A percentile compares a stretch with the other conserved stretches of the same genome.
These are phyloP conservation scores for Selene dorsalis DNA, from an alignment of 2,797 vertebrate genomes.

Conservation along the genomic window DNA sequence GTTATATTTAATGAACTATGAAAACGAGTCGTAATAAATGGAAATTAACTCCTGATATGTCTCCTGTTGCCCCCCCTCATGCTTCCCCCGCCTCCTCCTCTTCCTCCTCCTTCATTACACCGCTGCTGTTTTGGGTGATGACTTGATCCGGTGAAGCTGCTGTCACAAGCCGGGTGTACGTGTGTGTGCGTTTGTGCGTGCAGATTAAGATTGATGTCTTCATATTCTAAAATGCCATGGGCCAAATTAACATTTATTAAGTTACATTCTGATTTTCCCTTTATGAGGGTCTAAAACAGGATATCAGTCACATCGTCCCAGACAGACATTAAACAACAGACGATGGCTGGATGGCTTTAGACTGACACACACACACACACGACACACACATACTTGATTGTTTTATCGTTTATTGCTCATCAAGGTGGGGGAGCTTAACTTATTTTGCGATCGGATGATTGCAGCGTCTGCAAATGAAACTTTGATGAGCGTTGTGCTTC, in stretches of 20 bases:
- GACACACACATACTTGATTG: conserved; percentile 26
- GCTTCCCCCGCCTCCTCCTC: neutral
- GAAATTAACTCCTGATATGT: conserved; percentile 1
- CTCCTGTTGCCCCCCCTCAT: neutral
- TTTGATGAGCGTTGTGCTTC: conserved; percentile 52
- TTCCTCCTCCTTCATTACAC: conserved; percentile 32
- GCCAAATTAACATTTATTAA: conserved; percentile 75
- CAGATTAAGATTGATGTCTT: conserved; percentile 74
- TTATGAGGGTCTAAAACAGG: conserved; percentile 70
- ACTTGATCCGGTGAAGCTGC: conserved; percentile 49
- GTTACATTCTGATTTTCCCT: conserved; percentile 64
- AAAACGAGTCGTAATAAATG: conserved; percentile 29
- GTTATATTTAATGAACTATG: neutral
- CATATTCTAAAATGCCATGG: conserved; percentile 68
- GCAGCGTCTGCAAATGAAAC: conserved; percentile 52
- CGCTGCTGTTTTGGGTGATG: conserved; percentile 41
- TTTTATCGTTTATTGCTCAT: conserved; percentile 47
- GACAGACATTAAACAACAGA: conserved; percentile 58
- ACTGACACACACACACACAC: conserved; percentile 11
- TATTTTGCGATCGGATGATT: conserved; percentile 44
- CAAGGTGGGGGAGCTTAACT: conserved; percentile 33
- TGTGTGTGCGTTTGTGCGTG: neutral
- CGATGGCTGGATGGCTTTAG: conserved; percentile 21
- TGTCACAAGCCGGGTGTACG: conserved; percentile 18
- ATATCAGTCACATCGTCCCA: conserved; percentile 16